phyloP scores from a whole-genome alignment of 2,888 invertebrate species.

The Lasioglossum figueresi region DNA sequence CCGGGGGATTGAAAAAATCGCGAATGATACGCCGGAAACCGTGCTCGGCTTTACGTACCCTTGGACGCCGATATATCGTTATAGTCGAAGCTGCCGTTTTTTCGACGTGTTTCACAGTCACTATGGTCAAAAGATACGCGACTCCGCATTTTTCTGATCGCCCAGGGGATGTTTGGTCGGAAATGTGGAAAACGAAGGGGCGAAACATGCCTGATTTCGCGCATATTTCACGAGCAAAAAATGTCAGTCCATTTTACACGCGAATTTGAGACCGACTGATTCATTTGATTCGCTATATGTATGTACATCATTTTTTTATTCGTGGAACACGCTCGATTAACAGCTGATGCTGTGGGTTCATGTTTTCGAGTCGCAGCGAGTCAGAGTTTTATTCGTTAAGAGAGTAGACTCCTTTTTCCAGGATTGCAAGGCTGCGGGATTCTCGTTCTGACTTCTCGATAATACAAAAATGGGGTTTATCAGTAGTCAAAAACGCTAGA shows the following conservation, averaged over 20 bases:
- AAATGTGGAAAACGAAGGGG: conserved; percentile 27
- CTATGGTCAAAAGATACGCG: neutral
- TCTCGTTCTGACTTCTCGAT: too few relatives aligned
- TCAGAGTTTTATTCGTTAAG: neutral
- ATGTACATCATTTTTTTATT: neutral
- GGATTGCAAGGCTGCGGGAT: too few relatives aligned
- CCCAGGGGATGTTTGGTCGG: conserved; percentile 37
- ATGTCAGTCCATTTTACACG: neutral
- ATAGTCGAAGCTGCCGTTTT: conserved; percentile 26
- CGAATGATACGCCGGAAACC: conserved; percentile 78
- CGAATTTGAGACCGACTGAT: neutral
- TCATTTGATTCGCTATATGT: neutral
- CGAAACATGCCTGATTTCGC: conserved; percentile 50
- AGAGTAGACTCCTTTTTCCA: too few relatives aligned
- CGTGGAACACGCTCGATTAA: neutral
- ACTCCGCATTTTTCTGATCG: neutral
- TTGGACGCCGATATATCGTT: conserved; percentile 71
- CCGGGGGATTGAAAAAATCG: conserved; percentile 79
- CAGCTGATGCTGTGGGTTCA: neutral
- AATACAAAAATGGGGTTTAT: too few relatives aligned
- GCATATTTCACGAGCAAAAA: conserved; percentile 36
- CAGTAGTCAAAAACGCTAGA: too few relatives aligned
- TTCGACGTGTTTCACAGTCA: neutral
- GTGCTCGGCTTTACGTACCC: conserved; percentile 27
- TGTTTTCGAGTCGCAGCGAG: neutral